phyloP scores from a whole-genome alignment of 2,888 invertebrate species.

The Calameuta idolon region DNA sequence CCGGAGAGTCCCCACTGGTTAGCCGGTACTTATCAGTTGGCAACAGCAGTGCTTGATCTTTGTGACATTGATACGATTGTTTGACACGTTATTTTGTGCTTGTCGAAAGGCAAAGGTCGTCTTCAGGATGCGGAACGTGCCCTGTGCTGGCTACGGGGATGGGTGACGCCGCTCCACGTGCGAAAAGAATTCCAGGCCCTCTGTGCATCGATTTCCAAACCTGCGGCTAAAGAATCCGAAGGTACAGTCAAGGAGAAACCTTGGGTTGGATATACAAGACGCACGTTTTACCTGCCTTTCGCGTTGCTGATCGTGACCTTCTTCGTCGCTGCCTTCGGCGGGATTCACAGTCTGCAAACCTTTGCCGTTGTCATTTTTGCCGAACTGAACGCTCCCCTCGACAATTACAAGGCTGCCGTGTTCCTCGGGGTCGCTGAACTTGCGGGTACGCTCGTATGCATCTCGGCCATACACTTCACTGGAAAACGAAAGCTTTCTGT shows the following conservation, averaged over 20 bases:
- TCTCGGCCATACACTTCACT: constrained; percentile 76
- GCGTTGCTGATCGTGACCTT: constrained; percentile 76
- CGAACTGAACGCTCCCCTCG: constrained; percentile 78
- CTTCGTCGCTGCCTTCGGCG: constrained; percentile 81
- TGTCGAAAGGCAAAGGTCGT: constrained; percentile 69
- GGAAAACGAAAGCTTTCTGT: constrained; percentile 80
- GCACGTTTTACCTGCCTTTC: constrained; percentile 78
- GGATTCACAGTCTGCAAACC: constrained; percentile 80
- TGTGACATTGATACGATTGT: background rate
- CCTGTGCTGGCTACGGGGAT: constrained; percentile 84
- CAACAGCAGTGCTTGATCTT: background rate
- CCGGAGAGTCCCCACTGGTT: constrained; percentile 89
- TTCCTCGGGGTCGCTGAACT: constrained; percentile 79
- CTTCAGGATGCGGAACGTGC: constrained; percentile 76
- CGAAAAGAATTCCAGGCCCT: constrained; percentile 73
- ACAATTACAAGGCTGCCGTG: constrained; percentile 81
- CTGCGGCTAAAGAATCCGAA: constrained; percentile 38
- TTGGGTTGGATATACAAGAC: constrained; percentile 69
- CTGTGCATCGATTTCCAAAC: constrained; percentile 64
- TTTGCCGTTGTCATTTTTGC: constrained; percentile 82
- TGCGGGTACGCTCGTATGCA: constrained; percentile 75
- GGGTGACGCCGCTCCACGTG: constrained; percentile 75
- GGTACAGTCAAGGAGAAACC: constrained; percentile 35
- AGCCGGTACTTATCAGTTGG: constrained; percentile 66
- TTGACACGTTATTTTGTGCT: background rate